Percentiles rank a stretch among this genome's conserved stretches.
Evolutionary conservation across 2,888 invertebrate genomes (phyloP).

Genomic region (Camponotus fellah): DNA sequence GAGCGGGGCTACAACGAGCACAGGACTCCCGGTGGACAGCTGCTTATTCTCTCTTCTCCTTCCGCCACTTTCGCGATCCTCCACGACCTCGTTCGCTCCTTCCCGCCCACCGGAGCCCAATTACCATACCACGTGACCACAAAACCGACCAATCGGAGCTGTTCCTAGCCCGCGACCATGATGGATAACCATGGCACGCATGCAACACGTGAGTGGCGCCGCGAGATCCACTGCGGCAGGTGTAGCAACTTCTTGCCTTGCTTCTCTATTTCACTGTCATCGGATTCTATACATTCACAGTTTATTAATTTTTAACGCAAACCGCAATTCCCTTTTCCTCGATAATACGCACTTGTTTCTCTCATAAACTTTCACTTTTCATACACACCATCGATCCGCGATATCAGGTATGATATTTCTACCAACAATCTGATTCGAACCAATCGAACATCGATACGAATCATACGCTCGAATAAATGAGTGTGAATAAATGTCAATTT

Average conservation of each 20-base stretch:
- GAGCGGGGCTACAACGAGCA: conserved; percentile 70
- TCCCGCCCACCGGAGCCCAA: conserved; percentile 88
- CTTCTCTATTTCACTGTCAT: conserved; percentile 56
- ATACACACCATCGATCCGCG: background rate
- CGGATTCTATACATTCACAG: conserved; percentile 9
- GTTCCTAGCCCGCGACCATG: conserved; percentile 88
- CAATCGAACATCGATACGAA: background rate
- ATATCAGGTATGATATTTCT: background rate
- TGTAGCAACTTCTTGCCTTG: conserved; percentile 81
- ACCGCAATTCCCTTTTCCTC: background rate
- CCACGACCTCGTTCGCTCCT: conserved; percentile 81
- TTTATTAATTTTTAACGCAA: conserved; percentile 18
- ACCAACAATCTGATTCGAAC: background rate
- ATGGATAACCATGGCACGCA: conserved; percentile 87
- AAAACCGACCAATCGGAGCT: conserved; percentile 83
- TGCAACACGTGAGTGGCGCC: conserved; percentile 85
- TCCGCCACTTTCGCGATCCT: conserved; percentile 77
- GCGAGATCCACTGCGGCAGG: conserved; percentile 83
- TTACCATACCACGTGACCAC: conserved; percentile 90
- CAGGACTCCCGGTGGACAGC: conserved; percentile 76
- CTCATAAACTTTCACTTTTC: conserved; percentile 40
- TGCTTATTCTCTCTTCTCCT: conserved; percentile 78
- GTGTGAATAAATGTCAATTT: background rate
- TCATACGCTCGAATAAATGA: background rate
- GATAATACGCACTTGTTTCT: conserved; percentile 23